A percentile compares a stretch with the other conserved stretches of the same genome.
Evolutionary conservation across 2,888 invertebrate genomes (phyloP).

Genomic region (Lithodes maja): DNA sequence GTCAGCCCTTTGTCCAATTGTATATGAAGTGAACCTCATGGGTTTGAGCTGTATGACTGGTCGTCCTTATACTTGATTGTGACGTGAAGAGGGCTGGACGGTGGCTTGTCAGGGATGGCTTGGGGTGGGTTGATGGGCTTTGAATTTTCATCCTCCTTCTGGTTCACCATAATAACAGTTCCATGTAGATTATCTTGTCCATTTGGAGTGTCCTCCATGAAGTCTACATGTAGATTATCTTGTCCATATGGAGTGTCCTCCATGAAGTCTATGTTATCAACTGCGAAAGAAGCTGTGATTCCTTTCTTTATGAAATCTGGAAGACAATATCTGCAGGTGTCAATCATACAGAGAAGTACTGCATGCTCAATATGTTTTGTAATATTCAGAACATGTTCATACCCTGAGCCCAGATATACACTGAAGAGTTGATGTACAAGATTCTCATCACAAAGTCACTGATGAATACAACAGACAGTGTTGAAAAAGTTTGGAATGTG

Average conservation of each 20-base stretch:
- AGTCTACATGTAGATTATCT: not conserved
- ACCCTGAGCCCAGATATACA: not conserved
- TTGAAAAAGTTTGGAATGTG: no score
- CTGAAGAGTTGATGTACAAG: not conserved
- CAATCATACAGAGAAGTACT: not conserved
- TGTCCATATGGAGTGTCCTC: not conserved
- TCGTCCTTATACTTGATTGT: not conserved
- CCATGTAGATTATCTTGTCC: not conserved
- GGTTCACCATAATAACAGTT: not conserved
- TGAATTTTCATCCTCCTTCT: not conserved
- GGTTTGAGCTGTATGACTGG: not conserved
- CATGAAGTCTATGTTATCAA: not conserved
- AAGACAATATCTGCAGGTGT: not conserved
- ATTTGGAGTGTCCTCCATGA: not conserved
- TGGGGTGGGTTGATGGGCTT: not conserved
- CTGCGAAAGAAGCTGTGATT: not conserved
- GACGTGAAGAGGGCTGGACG: not conserved
- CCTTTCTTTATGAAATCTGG: not conserved
- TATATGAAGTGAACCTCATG: not conserved
- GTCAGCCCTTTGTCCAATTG: not conserved
- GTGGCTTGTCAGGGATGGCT: not conserved
- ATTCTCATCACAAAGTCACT: not conserved
- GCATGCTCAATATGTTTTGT: not conserved
- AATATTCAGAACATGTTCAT: not conserved
- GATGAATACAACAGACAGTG: not conserved